Base-by-base conservation (phyloP, 2,888 invertebrate species). In the Eilema griseolum region DNA sequence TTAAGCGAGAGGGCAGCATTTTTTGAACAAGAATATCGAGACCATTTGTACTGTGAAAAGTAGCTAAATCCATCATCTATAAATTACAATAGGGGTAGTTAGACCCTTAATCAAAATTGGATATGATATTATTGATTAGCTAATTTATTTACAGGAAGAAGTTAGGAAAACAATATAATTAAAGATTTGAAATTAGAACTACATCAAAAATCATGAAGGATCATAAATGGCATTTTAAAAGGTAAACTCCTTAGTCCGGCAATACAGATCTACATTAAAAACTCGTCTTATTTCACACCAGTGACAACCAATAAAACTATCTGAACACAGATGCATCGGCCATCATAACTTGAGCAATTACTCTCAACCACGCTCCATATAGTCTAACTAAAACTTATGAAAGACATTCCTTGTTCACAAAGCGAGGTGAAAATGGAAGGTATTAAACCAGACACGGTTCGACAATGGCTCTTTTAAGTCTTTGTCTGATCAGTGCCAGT, bases 391-490 rank as follows among this genome's bases (percentile, higher is more conserved):
- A 78, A 76, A 77, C 75, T 73, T 77, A 79, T 87, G 80, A 88
- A 88, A 87, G 86, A 83, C 87, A 86, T 89, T 88, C 86, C 82
- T 79, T 73, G 69, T 72, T 71, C 78, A 89, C 87, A 89, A 89
- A 86, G 85, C 83, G 76, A 85, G 83, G 86, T 87, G 86, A 88
- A 79, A 90, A 89, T 89, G 86, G 86, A 87, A 83, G 87, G 89
- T 87, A 89, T 89, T 90, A 87, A 87, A 83, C 81, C 85, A 83
- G 88, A 86, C 86, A 82, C 82, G 86, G 73, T 81, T 79, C 80
- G 80, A 92, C 91, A 92, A 92, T 90, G 81, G 86, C 75, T 86
- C 89, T 90, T 89, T 86, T 86, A 86, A 82, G 78, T 83, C 84
- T 88, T 92, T 91, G 90, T 91, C 85, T 83, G 87, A 76, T 77